A percentile compares a stretch with the other conserved stretches of the same genome.
Evolutionary conservation across 2,888 invertebrate genomes (phyloP).

Genomic region (Latrodectus hesperus): DNA sequence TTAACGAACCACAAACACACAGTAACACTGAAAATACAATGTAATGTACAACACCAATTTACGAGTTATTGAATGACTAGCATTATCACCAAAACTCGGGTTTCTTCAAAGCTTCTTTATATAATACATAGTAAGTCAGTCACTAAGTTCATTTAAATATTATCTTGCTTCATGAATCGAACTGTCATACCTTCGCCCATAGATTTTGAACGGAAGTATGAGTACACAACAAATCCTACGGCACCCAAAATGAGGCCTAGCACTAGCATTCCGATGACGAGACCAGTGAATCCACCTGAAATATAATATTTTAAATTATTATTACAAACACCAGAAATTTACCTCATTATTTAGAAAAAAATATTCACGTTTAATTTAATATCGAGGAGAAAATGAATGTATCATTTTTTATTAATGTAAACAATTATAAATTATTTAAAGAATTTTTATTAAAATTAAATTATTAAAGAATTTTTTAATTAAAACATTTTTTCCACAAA

Average conservation of each 20-base stretch:
- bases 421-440: too few relatives aligned
- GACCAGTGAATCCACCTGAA: conserved; percentile 56
- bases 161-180: conserved; percentile 57
- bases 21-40: not conserved
- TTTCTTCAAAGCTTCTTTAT: not conserved
- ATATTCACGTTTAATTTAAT: too few relatives aligned
- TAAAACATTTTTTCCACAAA: too few relatives aligned
- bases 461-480: too few relatives aligned
- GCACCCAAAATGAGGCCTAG: conserved; percentile 54
- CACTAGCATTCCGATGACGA: conserved; percentile 59
- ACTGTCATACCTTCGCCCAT: conserved; percentile 49
- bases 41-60: not conserved
- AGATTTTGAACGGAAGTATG: conserved; percentile 36
- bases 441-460: too few relatives aligned
- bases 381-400: too few relatives aligned
- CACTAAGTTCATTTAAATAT: not conserved
- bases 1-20: not conserved
- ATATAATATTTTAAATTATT: not conserved
- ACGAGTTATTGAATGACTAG: not conserved
- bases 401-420: too few relatives aligned
- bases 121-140: not conserved
- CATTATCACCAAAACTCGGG: not conserved
- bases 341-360: too few relatives aligned
- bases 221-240: conserved; percentile 51
- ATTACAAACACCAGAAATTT: too few relatives aligned